Evolutionary conservation across 37 sponge, comb jelly and placozoan genomes (phyloP), one percentile per base, ranked within the genome.

Genomic region (Beroe ovata): DNA sequence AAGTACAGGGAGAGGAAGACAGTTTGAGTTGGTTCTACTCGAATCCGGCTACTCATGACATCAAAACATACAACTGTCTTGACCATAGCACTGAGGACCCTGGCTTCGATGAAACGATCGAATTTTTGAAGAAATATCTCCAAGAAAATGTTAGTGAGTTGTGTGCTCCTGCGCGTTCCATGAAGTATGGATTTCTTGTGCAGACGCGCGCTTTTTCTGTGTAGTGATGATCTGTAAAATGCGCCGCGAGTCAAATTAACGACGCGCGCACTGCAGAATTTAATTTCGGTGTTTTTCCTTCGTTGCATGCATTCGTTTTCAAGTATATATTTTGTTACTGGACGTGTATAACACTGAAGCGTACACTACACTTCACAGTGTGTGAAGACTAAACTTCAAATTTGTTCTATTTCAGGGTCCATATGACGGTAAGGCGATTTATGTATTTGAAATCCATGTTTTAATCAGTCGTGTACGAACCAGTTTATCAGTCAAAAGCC

Each of bases 21-120:
- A 77, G 84, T 25, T 77, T 36, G 36, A 77, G 84, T 40, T 77
- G 84, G 84, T 77, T 77, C 21, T 77, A 77, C 54, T 42, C 54
- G 4, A 77, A 77, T 54, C 84, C 84, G 0, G 42, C 84, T 4
- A 77, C 84, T 8, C 84, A 77, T 54, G 3, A 77, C 28, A 39
- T 77, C 38, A 42, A n/a, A 36, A 40, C 84, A 6, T 77, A 77
- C 54, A 40, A 77, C 47, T 77, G 84, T 54, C 38, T 40, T 1
- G 84, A 77, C 41, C 11, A 1, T 1, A 77, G 84, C 54, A 42
- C 54, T 77, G 84, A 77, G 84, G 84, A 77, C 38, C 84, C 84
- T 16, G 84, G 84, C 0, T 77, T 77, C 33, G 84, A 77, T 41
- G 84, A 77, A 22, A 77, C 54, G 11, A 47, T 47, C 54, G 11